phyloP scores from a whole-genome alignment of 92 coral and sea anemone species.

The Heliopora coerulea region DNA sequence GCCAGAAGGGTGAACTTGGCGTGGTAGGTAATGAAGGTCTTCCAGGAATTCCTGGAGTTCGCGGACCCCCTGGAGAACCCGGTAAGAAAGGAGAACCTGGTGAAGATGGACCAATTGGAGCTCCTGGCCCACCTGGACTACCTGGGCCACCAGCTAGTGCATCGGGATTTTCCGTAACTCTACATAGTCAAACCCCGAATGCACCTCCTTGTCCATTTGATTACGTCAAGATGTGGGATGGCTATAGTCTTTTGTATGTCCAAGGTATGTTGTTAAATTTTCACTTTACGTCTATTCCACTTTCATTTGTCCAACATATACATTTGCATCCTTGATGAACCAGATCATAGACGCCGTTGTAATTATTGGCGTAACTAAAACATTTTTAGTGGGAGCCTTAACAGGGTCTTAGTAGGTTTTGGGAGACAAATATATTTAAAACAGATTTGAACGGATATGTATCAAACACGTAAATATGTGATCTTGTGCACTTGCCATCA shows the following conservation, averaged over 20 bases:
- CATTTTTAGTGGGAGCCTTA: too few relatives aligned
- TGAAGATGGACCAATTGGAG: slow-evolving; percentile 39
- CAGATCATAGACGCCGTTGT: too few relatives aligned
- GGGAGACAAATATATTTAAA: too few relatives aligned
- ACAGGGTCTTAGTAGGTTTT: too few relatives aligned
- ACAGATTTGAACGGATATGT: too few relatives aligned
- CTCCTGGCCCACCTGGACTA: slow-evolving; percentile 35
- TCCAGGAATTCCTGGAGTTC: slow-evolving; percentile 44
- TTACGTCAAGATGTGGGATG: slow-evolving; percentile 73
- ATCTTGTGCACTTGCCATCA: too few relatives aligned
- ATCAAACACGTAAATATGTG: too few relatives aligned
- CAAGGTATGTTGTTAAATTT: slow-evolving; percentile 55
- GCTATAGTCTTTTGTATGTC: slow-evolving; percentile 92
- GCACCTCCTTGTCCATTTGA: slow-evolving; percentile 64
- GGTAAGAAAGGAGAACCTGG: slow-evolving; percentile 59
- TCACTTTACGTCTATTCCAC: too few relatives aligned
- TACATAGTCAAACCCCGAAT: slow-evolving; percentile 71
- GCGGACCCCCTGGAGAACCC: slow-evolving; percentile 32
- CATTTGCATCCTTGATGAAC: too few relatives aligned
- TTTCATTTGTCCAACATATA: too few relatives aligned
- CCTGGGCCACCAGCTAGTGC: slow-evolving; percentile 76
- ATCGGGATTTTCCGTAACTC: slow-evolving; percentile 76
- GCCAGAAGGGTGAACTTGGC: slow-evolving; percentile 49
- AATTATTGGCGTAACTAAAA: too few relatives aligned
- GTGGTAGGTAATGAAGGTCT: slow-evolving; percentile 45